Evolutionary conservation across 2,888 invertebrate genomes (phyloP).

Genomic region (Microdon myrmicae): DNA sequence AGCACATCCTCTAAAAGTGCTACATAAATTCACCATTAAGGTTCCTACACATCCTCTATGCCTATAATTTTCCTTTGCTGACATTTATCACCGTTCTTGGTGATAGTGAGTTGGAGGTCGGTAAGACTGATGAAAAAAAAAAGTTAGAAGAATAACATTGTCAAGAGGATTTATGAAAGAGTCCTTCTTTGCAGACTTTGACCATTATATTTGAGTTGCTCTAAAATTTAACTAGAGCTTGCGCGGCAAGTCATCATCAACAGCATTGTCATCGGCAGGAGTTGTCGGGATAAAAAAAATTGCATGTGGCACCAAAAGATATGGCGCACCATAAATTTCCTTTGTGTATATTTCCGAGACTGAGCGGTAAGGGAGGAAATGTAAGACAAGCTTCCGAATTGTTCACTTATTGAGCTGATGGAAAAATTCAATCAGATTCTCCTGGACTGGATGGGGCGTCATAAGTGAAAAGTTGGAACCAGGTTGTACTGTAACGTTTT

Average conservation of each 20-base stretch:
- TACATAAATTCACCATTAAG: slow-evolving; percentile 53
- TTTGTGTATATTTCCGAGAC: slow-evolving; percentile 12
- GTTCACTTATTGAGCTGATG: slow-evolving; percentile 44
- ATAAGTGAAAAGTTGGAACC: slow-evolving; percentile 46
- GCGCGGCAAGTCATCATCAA: slow-evolving; percentile 21
- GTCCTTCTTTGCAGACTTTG: slow-evolving; percentile 24
- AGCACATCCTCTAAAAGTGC: slow-evolving; percentile 47
- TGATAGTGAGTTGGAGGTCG: slow-evolving; percentile 2
- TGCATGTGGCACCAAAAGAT: slow-evolving; percentile 49
- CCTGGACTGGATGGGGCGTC: slow-evolving; percentile 41
- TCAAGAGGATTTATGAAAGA: slow-evolving; percentile 41
- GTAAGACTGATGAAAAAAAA: background rate
- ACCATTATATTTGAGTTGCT: slow-evolving; percentile 39
- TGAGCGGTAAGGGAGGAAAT: background rate
- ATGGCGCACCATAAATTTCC: slow-evolving; percentile 40
- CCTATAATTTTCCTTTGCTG: slow-evolving; percentile 46
- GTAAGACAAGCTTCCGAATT: no score
- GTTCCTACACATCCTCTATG: slow-evolving; percentile 49
- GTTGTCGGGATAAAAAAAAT: slow-evolving; percentile 35
- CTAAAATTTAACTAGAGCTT: slow-evolving; percentile 34
- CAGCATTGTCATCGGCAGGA: slow-evolving; percentile 5
- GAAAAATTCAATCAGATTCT: slow-evolving; percentile 49
- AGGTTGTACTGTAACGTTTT: background rate
- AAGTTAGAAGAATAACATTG: no score
- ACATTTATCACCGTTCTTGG: slow-evolving; percentile 41